Evolutionary conservation across 2,888 invertebrate species (phyloP).

Genomic region (Epinotia brunnichana): DNA sequence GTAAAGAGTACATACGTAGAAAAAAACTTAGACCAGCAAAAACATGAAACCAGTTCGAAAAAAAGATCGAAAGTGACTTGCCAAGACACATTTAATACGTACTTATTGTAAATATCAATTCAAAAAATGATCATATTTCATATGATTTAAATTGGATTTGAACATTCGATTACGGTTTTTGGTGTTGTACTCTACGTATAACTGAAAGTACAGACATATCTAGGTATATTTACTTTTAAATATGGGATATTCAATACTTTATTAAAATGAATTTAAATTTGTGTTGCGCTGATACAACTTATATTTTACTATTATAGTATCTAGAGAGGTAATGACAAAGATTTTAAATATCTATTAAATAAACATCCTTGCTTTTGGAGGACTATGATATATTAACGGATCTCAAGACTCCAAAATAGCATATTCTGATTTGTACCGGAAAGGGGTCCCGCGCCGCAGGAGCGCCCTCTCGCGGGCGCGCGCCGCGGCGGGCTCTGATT

Average conservation of each 20-base stretch:
- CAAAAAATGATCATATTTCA: conserved; percentile 34
- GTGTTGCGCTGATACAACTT: conserved; percentile 66
- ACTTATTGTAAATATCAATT: conserved; percentile 23
- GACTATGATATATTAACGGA: conserved; percentile 69
- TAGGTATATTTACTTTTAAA: conserved; percentile 41
- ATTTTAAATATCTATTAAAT: conserved; percentile 71
- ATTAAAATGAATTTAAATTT: conserved; percentile 53
- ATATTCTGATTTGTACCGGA: conserved; percentile 77
- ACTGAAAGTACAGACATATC: conserved; percentile 43
- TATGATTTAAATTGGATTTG: conserved; percentile 41
- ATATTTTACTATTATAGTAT: conserved; percentile 76
- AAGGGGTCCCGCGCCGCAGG: conserved; percentile 60
- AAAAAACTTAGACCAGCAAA: background rate
- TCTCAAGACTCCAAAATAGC: conserved; percentile 67
- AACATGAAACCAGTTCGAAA: background rate
- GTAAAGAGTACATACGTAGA: background rate
- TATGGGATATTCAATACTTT: conserved; percentile 49
- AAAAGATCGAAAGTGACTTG: conserved; percentile 26
- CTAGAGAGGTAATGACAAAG: conserved; percentile 74
- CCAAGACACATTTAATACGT: conserved; percentile 29
- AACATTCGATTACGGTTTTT: conserved; percentile 44
- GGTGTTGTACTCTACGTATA: conserved; percentile 45
- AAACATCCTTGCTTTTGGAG: conserved; percentile 70
- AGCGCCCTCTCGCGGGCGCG: conserved; percentile 55
- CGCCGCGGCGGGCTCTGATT: conserved; percentile 65